phyloP scores from a whole-genome alignment of 2,888 invertebrate species.

The Nycteola revayana region DNA sequence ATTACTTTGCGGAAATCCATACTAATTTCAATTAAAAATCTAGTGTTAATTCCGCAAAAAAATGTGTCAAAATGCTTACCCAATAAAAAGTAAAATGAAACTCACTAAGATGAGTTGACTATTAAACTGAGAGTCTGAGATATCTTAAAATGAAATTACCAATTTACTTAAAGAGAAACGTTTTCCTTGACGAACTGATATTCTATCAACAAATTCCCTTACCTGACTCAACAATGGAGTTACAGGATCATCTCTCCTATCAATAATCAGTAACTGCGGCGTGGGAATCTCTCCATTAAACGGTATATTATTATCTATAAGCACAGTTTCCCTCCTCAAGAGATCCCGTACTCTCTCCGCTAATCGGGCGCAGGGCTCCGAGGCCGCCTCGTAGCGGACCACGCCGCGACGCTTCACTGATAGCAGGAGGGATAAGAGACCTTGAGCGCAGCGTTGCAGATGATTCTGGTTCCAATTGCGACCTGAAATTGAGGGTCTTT shows the following conservation, averaged over 20 bases:
- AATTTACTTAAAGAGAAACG: no score
- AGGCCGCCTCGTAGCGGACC: conserved; percentile 94
- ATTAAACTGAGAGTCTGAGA: no score
- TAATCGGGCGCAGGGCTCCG: conserved; percentile 91
- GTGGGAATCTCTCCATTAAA: conserved; percentile 89
- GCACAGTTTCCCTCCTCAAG: conserved; percentile 91
- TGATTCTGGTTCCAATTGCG: conserved; percentile 89
- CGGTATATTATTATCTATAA: conserved; percentile 92
- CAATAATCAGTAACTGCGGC: conserved; percentile 93
- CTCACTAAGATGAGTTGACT: no score
- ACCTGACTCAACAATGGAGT: conserved; percentile 96
- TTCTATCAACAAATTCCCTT: no score
- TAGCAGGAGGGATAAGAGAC: conserved; percentile 91
- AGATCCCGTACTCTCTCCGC: conserved; percentile 93
- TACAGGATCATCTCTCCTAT: conserved; percentile 96
- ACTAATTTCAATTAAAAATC: no score
- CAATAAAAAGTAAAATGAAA: no score
- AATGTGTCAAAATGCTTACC: no score
- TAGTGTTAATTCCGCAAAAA: no score
- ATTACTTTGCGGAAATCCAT: no score
- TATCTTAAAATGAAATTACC: no score
- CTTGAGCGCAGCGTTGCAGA: conserved; percentile 91
- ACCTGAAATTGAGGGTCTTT: conserved; percentile 66
- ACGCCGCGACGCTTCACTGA: conserved; percentile 95
- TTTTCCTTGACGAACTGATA: no score